Conservation (phyloP, 2,797 vertebrate genomes). For the Syngnathus rostellatus region DNA sequence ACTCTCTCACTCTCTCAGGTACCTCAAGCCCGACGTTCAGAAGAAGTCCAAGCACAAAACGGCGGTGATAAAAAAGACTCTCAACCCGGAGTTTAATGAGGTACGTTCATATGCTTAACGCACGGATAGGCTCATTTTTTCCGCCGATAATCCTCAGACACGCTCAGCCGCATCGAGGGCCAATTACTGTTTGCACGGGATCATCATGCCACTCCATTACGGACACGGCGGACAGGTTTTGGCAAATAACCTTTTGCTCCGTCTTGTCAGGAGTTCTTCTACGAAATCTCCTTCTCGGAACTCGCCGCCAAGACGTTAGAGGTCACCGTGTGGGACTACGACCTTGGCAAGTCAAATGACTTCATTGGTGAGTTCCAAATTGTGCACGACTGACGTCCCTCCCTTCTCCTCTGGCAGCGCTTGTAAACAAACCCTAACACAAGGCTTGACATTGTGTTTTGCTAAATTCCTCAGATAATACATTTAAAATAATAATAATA, state of each 20-base stretch:
- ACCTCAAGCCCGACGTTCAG: conserved; percentile 84
- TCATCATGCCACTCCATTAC: conserved; percentile 23
- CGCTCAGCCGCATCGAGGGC: conserved; percentile 1
- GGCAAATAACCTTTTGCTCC: background rate
- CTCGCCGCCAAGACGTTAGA: conserved; percentile 79
- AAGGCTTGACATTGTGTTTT: background rate
- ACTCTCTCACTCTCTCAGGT: conserved; percentile 55
- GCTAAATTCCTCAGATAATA: background rate
- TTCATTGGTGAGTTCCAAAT: conserved; percentile 74
- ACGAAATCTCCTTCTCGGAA: conserved; percentile 76
- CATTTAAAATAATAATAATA: background rate
- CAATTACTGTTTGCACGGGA: conserved; percentile 24
- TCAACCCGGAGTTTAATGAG: conserved; percentile 90
- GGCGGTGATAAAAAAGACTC: conserved; percentile 84
- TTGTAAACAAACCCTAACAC: background rate
- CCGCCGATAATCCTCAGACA: conserved; percentile 9
- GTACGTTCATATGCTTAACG: conserved; percentile 48
- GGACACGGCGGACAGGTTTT: background rate
- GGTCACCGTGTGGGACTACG: conserved; percentile 87
- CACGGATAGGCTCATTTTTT: conserved; percentile 20
- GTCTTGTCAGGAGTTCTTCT: conserved; percentile 78
- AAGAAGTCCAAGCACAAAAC: conserved; percentile 93
- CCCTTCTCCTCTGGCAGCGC: background rate
- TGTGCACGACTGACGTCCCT: background rate
- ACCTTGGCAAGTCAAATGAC: conserved; percentile 83